Evolutionary conservation across 1,140 invertebrate species (phyloP).

Genomic region (Linepithema humile): DNA sequence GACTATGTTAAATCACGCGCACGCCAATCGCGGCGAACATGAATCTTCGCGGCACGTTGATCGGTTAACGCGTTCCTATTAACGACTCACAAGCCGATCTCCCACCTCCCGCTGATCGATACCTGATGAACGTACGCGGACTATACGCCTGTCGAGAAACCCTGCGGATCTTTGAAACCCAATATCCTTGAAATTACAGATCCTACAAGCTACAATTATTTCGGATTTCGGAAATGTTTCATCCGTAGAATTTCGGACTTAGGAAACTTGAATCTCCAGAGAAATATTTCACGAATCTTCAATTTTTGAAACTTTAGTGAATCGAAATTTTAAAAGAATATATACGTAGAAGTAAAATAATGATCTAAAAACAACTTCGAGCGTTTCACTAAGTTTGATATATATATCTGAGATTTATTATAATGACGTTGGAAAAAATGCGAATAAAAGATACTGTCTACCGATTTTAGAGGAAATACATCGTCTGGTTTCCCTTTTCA

Average conservation of each 20-base stretch:
- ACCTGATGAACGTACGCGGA: neutral
- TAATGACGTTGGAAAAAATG: constrained; percentile 4
- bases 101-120: constrained; percentile 27
- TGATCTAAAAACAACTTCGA: neutral
- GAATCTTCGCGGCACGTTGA: constrained; percentile 35
- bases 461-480: constrained; percentile 25
- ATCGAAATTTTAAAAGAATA: constrained; percentile 10
- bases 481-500: constrained; percentile 18
- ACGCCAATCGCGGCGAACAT: constrained; percentile 30
- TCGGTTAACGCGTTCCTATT: constrained; percentile 45
- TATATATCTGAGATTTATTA: constrained; percentile 23
- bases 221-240: neutral
- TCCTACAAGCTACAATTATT: too few species aligned
- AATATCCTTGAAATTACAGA: neutral
- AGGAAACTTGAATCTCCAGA: too few species aligned
- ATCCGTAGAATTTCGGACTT: too few species aligned
- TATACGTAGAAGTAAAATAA: constrained; percentile 36
- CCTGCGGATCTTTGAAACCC: too few species aligned
- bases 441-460: constrained; percentile 54
- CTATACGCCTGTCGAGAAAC: too few species aligned
- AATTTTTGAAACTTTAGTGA: too few species aligned
- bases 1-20: constrained; percentile 28
- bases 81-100: too few species aligned
- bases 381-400: constrained; percentile 12
- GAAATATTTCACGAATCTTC: neutral